Percentiles rank a stretch among this genome's conserved stretches.
Evolutionary conservation across 2,797 vertebrate species (phyloP).

Genomic region (Salarias fasciatus): DNA sequence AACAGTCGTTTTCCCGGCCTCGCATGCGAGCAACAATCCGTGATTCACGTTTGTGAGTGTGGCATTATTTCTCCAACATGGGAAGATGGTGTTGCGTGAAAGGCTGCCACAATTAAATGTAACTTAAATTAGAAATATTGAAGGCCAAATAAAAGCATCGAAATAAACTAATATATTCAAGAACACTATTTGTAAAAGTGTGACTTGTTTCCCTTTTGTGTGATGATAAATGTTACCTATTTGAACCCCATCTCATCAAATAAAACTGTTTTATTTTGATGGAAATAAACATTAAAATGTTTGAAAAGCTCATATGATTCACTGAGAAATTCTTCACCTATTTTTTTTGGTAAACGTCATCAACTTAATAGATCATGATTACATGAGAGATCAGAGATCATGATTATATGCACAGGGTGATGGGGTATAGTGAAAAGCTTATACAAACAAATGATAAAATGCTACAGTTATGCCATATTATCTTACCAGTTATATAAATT

Average conservation of each 20-base stretch:
- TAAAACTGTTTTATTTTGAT: constrained; percentile 28
- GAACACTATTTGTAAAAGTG: not conserved
- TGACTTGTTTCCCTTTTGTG: constrained; percentile 10
- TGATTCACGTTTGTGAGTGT: constrained; percentile 23
- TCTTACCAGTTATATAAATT: no score
- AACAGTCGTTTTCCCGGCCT: no score
- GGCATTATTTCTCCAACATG: constrained; percentile 15
- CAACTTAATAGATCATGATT: no score
- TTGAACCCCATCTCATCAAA: not conserved
- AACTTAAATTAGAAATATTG: not conserved
- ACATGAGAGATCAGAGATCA: no score
- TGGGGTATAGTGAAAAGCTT: no score
- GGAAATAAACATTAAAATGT: constrained; percentile 50
- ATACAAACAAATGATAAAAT: no score
- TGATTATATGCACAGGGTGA: no score
- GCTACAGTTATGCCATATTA: no score
- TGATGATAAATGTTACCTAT: constrained; percentile 23
- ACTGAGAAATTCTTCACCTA: not conserved
- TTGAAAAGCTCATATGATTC: constrained; percentile 27
- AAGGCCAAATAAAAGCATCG: constrained; percentile 1
- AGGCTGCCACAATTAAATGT: not conserved
- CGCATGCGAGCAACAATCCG: no score
- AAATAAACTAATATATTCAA: not conserved
- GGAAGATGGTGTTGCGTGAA: not conserved
- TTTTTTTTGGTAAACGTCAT: no score